Evolutionary conservation across 2,797 vertebrate species (phyloP).

Genomic region (Halcyon leucocephala): DNA sequence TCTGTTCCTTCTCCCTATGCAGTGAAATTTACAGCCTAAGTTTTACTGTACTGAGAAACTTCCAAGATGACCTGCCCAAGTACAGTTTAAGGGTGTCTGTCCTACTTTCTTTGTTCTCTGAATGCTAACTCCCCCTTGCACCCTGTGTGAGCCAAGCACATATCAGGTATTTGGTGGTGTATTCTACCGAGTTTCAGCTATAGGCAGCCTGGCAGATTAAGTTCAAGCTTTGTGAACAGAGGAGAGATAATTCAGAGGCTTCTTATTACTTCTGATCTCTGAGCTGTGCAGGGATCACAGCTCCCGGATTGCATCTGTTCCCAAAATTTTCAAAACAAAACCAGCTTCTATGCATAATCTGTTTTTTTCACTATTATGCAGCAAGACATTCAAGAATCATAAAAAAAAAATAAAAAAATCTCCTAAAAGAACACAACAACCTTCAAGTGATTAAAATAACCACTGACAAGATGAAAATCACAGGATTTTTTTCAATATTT

Average conservation of each 20-base stretch:
- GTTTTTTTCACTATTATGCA: not conserved
- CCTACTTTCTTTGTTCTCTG: not conserved
- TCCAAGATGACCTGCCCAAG: not conserved
- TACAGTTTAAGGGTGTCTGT: not conserved
- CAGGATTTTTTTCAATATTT: not conserved
- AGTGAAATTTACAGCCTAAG: not conserved
- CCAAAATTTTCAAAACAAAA: constrained; percentile 19
- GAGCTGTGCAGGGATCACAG: constrained; percentile 10
- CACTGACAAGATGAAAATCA: not conserved
- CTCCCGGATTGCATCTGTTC: not conserved
- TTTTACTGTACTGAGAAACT: not conserved
- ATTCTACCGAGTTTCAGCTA: not conserved
- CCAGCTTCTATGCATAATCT: not conserved
- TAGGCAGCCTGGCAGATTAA: constrained; percentile 38
- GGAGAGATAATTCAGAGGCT: constrained; percentile 49
- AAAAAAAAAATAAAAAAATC: not conserved
- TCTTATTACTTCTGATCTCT: constrained; percentile 34
- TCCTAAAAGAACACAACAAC: not conserved
- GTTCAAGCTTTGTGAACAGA: constrained; percentile 6
- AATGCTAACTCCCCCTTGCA: not conserved
- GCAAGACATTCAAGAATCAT: not conserved
- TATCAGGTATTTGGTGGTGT: not conserved
- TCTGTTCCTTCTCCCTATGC: not conserved
- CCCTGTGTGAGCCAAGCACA: not conserved
- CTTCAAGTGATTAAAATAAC: constrained; percentile 19